Evolutionary conservation across 1,140 invertebrate genomes (phyloP), one percentile per base, ranked within the genome.

Genomic region (Diorhabda sublineata): DNA sequence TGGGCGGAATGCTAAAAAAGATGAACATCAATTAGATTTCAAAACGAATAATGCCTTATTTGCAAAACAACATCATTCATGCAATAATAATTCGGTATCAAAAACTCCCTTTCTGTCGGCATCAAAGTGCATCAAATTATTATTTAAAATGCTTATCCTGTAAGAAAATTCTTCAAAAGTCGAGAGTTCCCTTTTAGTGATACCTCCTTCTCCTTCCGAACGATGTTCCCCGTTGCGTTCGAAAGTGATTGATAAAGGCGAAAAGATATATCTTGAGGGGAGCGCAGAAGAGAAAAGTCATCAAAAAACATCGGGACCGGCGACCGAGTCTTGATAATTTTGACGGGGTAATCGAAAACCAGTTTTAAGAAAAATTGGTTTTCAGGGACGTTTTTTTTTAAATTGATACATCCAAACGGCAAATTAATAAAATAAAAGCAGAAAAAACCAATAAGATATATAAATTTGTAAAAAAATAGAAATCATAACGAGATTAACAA

Each of bases 311-410:
- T 58, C 58, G 63, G 62, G 66, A 59, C 58, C 58, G 44, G n/a
- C 11, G 57, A 69, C 61, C 61, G 61, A 62, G 44, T 45, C 64
- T 67, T 67, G 26, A 26, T 26, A 67, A 71, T 64, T 60, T 67
- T 71, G 64, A 71, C 63, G 64, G 65, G 69, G 60, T 71, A 71
- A 71, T 71, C 69, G 69, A 70, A 63, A 71, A 69, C 57, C 68
- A 64, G 45, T 58, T 65, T 45, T 44, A 9, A 52, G 65, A 69
- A 71, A 71, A 71, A 71, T 67, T 58, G 59, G 60, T 63, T 66
- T 57, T 67, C 47, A 52, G 47, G n/a, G 2, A 6, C 47, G 47
- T 26, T 26, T 26, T 26, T 26, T 26, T 26, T 26, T 26, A 26
- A 26, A 26, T 26, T 26, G 26, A 26, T 26, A 26, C 26, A 26